Evolutionary conservation across 2,113 vertebrate genomes (phyloP).

Genomic region (Dissostichus mawsoni): DNA sequence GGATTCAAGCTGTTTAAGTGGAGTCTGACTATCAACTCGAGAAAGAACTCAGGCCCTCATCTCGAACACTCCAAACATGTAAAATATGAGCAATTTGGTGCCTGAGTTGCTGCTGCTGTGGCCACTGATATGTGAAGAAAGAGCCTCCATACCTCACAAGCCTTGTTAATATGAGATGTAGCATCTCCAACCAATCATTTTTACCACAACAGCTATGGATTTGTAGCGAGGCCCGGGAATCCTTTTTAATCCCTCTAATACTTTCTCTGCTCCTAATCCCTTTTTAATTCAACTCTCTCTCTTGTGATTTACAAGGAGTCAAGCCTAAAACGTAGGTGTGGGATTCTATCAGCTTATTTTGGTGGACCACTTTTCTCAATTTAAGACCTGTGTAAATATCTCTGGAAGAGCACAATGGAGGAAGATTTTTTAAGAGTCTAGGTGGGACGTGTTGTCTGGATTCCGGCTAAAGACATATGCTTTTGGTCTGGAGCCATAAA

Average conservation of each 20-base stretch:
- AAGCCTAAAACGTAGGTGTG: constrained; percentile 26
- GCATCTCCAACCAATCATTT: constrained; percentile 56
- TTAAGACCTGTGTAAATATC: constrained; percentile 29
- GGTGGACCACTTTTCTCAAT: constrained; percentile 29
- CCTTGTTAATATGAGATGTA: constrained; percentile 51
- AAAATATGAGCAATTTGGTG: constrained; percentile 47
- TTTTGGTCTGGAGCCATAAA: constrained; percentile 18
- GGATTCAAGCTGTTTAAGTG: constrained; percentile 41
- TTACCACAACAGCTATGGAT: constrained; percentile 62
- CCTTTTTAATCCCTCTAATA: constrained; percentile 69
- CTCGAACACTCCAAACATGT: constrained; percentile 40
- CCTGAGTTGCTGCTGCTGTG: constrained; percentile 28
- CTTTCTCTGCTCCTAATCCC: constrained; percentile 64
- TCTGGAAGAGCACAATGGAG: constrained; percentile 34
- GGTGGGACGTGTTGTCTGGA: constrained; percentile 26
- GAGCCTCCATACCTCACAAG: constrained; percentile 23
- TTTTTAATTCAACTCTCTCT: constrained; percentile 69
- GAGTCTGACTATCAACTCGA: constrained; percentile 36
- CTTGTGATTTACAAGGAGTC: constrained; percentile 58
- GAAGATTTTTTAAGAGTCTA: background rate
- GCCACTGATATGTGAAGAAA: constrained; percentile 43
- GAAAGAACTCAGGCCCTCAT: constrained; percentile 11
- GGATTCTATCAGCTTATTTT: constrained; percentile 48
- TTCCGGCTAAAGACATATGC: background rate
- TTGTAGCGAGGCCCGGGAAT: constrained; percentile 52